A percentile compares a stretch with the other conserved stretches of the same genome.
Conservation (phyloP, 2,888 invertebrate genomes). For the Andrena flavipes region DNA sequence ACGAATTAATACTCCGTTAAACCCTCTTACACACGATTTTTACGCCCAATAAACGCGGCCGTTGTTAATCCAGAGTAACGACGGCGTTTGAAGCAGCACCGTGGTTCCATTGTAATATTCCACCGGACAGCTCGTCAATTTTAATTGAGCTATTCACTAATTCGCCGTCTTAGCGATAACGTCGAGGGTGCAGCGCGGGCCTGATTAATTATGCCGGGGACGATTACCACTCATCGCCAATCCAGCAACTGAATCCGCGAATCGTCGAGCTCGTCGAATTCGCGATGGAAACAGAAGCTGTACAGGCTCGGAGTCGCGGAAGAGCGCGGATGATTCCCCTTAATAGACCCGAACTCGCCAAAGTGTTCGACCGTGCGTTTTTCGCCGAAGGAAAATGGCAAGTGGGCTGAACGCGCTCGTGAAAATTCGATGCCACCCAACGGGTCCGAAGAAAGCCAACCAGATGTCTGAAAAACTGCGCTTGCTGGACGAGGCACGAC, state of each 20-base stretch:
- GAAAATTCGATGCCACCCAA: conserved; percentile 1
- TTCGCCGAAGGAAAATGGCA: background rate
- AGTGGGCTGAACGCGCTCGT: background rate
- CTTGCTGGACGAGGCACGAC: background rate
- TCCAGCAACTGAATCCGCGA: background rate
- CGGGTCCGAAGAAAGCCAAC: background rate
- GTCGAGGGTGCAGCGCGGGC: background rate
- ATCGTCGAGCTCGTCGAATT: background rate
- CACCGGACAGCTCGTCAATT: background rate
- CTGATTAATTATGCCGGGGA: background rate
- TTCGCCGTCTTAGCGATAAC: background rate
- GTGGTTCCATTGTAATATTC: background rate
- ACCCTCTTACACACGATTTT: background rate
- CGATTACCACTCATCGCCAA: background rate
- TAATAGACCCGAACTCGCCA: background rate
- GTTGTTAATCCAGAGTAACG: background rate
- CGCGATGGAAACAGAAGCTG: background rate
- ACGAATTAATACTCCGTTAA: conserved; percentile 5
- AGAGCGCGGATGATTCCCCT: background rate
- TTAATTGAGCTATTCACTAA: background rate
- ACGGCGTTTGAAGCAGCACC: background rate
- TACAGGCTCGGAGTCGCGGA: background rate
- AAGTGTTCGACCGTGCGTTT: background rate
- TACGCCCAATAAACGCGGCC: conserved; percentile 1
- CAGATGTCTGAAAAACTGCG: background rate